Conservation (phyloP, 2,113 vertebrate genomes). For the Tachuris rubrigastra region DNA sequence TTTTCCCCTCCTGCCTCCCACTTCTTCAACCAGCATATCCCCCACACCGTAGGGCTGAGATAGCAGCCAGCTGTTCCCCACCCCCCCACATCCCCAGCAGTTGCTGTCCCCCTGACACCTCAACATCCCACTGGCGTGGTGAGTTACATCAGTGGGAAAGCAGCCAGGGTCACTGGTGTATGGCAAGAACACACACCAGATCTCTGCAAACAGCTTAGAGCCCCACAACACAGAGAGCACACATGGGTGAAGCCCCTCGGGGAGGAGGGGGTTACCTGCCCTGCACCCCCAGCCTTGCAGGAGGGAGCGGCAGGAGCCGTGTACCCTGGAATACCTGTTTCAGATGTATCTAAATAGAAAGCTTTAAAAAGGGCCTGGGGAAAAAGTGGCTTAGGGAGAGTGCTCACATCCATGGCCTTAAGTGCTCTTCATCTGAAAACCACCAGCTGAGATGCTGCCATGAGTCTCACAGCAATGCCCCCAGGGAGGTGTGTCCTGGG, state of each 20-base stretch:
- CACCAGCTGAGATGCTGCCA: background rate
- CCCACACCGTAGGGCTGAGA: background rate
- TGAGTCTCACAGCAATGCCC: background rate
- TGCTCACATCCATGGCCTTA: background rate
- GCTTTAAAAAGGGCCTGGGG: background rate
- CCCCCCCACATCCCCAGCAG: background rate
- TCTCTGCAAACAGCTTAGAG: background rate
- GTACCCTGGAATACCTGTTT: background rate
- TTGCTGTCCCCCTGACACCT: background rate
- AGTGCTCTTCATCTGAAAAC: background rate
- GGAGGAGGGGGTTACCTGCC: background rate
- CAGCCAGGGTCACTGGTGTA: background rate
- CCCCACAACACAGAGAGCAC: rapidly evolving
- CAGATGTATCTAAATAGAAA: background rate
- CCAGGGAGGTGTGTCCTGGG: background rate
- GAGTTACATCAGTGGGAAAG: background rate
- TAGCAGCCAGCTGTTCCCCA: background rate
- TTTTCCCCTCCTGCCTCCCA: background rate
- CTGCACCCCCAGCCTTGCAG: background rate
- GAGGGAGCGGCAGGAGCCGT: rapidly evolving
- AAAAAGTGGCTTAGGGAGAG: background rate
- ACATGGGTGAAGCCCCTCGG: background rate
- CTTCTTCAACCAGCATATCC: background rate
- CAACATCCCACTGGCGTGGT: rapidly evolving
- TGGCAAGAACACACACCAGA: background rate